Conservation (phyloP, 53 echinoderm and acorn worm species). For the Echinarachnius parma region DNA sequence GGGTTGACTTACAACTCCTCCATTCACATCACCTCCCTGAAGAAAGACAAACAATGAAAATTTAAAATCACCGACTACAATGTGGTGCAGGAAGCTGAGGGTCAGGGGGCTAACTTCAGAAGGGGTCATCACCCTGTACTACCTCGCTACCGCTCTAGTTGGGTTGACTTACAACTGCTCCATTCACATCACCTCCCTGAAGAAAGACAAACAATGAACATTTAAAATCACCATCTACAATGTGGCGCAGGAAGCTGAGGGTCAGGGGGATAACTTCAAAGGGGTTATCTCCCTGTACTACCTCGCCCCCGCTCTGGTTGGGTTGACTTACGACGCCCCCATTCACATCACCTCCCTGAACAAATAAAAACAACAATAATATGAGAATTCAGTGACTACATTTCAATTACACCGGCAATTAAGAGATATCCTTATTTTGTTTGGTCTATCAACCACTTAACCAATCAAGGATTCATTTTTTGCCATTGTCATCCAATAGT, state of each 20-base stretch:
- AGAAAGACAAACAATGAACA: neutral
- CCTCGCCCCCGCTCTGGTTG: neutral
- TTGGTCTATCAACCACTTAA: too few species aligned
- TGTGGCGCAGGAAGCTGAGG: conserved; percentile 53
- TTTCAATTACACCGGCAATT: too few species aligned
- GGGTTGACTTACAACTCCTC: conserved; percentile 52
- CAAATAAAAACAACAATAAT: too few species aligned
- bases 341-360: conserved; percentile 57
- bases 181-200: conserved; percentile 63
- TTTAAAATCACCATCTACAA: too few species aligned
- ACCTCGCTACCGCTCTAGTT: neutral
- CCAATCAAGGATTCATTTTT: too few species aligned
- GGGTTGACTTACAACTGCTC: conserved; percentile 51
- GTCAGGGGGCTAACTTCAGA: conserved; percentile 54
- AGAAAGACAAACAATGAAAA: neutral
- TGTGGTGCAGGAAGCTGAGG: conserved; percentile 54
- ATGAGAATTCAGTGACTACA: too few species aligned
- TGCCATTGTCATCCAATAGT: too few species aligned
- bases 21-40: conserved; percentile 63
- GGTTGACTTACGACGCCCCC: conserved; percentile 60
- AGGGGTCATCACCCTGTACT: conserved; percentile 21
- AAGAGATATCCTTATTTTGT: too few species aligned
- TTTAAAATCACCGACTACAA: too few species aligned
- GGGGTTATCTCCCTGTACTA: conserved; percentile 17
- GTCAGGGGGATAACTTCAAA: conserved; percentile 54